Evolutionary conservation across 2,113 vertebrate genomes (phyloP).

Genomic region (Scolopax mira): DNA sequence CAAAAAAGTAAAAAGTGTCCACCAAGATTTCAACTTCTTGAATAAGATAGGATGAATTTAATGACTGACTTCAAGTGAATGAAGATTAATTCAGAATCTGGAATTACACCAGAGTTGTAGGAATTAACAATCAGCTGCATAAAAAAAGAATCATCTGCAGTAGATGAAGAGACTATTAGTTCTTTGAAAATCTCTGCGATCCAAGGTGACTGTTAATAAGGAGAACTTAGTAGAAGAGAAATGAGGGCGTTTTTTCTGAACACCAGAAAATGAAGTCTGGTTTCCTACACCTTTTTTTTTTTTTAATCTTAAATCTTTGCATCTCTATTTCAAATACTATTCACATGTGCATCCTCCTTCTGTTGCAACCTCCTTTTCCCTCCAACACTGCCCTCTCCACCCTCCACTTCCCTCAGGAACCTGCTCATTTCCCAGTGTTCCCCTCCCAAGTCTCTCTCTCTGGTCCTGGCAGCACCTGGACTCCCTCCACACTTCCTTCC

Average conservation of each 20-base stretch:
- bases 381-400: background rate
- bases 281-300: background rate
- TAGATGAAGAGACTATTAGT: slow-evolving; percentile 26
- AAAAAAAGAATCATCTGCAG: background rate
- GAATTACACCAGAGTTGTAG: slow-evolving; percentile 23
- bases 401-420: rapidly evolving
- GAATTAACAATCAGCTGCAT: slow-evolving; percentile 37
- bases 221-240: background rate
- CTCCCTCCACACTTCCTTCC: background rate
- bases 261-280: background rate
- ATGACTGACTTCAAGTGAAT: slow-evolving; percentile 27
- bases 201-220: background rate
- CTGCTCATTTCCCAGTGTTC: background rate
- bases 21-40: background rate
- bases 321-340: background rate
- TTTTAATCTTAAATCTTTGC: background rate
- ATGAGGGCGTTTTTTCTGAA: background rate
- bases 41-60: slow-evolving; percentile 7
- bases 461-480: background rate
- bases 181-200: slow-evolving; percentile 11
- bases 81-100: slow-evolving; percentile 40
- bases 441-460: background rate
- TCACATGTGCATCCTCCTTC: rapidly evolving
- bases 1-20: background rate
- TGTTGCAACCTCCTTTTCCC: background rate